These are phyloP conservation scores for Erythrolamprus reginae DNA, from an alignment of 2,113 vertebrate genomes.

Conservation along the genomic window DNA sequence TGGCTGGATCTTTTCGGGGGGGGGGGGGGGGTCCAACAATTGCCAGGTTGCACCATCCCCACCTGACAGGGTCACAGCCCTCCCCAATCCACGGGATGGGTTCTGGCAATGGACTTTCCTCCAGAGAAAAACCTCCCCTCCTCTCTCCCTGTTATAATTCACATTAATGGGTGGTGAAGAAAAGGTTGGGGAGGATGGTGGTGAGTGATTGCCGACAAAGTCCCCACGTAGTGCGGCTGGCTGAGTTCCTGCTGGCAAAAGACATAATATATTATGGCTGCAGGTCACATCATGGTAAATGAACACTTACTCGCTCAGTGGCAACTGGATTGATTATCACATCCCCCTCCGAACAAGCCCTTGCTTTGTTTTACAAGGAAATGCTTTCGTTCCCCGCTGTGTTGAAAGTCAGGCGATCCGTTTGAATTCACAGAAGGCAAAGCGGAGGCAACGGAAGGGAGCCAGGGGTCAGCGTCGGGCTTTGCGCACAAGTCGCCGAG, in stretches of 20 bases:
- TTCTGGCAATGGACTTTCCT: slow-evolving; percentile 15
- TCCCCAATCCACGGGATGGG: slow-evolving; percentile 26
- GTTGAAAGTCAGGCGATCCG: slow-evolving; percentile 33
- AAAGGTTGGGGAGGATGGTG: slow-evolving; percentile 60
- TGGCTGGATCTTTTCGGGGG: background rate
- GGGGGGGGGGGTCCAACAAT: background rate
- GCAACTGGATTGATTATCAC: slow-evolving; percentile 67
- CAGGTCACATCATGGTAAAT: slow-evolving; percentile 69
- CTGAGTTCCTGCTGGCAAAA: slow-evolving; percentile 55
- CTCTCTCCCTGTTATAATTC: slow-evolving; percentile 58
- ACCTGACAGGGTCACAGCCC: background rate
- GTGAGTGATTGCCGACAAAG: slow-evolving; percentile 67
- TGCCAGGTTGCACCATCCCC: background rate
- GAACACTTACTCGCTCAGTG: slow-evolving; percentile 61
- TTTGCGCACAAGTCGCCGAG: background rate
- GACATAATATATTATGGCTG: slow-evolving; percentile 50
- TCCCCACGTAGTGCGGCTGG: slow-evolving; percentile 46
- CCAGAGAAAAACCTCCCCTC: slow-evolving; percentile 52
- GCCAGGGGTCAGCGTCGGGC: background rate
- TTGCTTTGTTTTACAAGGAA: slow-evolving; percentile 55
- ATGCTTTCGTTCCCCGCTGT: slow-evolving; percentile 42
- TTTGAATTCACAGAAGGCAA: slow-evolving; percentile 37
- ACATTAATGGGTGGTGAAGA: slow-evolving; percentile 63
- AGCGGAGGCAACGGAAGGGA: background rate
- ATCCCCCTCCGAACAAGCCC: slow-evolving; percentile 46